phyloP scores from a whole-genome alignment of 2,113 vertebrate genomes.

The Speoplatyrhinus poulsoni region DNA sequence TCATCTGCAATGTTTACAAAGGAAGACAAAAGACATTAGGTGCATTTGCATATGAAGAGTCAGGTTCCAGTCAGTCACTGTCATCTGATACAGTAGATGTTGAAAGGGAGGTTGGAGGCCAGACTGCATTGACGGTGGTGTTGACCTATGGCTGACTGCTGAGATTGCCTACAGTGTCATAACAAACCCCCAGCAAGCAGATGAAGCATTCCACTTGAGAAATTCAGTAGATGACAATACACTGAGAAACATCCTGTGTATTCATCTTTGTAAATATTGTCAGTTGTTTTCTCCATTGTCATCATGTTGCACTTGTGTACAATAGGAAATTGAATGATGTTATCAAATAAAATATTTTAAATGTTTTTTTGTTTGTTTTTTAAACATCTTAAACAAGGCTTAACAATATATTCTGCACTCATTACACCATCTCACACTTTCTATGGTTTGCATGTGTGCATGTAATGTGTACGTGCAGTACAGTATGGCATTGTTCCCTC shows the following conservation, averaged over 20 bases:
- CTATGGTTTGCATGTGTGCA: no score
- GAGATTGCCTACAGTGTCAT: slow-evolving; percentile 18
- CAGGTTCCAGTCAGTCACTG: slow-evolving; percentile 12
- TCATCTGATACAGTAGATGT: neutral
- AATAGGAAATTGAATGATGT: neutral
- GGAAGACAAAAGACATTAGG: slow-evolving; percentile 10
- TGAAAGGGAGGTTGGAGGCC: slow-evolving; percentile 8
- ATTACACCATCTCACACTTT: no score
- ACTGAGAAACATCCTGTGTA: neutral
- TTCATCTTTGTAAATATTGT: neutral
- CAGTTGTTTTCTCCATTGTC: neutral
- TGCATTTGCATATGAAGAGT: slow-evolving; percentile 24
- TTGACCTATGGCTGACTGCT: slow-evolving; percentile 17
- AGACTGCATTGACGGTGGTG: slow-evolving; percentile 16
- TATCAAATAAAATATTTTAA: neutral
- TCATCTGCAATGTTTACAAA: neutral
- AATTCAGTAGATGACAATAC: no score
- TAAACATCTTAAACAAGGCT: neutral
- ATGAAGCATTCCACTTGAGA: no score
- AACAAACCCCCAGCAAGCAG: no score
- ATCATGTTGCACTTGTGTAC: neutral
- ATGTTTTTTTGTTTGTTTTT: neutral
- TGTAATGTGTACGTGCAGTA: no score
- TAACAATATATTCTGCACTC: no score
- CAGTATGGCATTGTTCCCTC: no score